A percentile compares a stretch with the other conserved stretches of the same genome.
Conservation (phyloP, 2,113 vertebrate species). For the Steatornis caripensis region DNA sequence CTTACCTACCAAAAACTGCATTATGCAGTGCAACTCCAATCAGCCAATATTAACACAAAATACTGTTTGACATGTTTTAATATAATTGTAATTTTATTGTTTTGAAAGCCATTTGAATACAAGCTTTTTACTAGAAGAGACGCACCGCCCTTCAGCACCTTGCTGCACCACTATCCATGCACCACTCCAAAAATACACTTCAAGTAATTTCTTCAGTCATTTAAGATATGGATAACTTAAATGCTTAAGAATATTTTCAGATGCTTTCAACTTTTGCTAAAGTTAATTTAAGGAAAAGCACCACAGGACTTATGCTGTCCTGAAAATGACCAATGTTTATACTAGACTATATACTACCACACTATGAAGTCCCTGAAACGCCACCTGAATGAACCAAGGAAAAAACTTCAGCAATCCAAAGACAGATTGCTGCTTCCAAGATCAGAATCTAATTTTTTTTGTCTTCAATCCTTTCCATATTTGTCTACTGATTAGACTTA, state of each 20-base stretch:
- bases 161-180: not conserved
- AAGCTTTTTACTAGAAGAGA: not conserved
- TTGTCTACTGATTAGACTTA: not conserved
- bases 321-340: not conserved
- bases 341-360: not conserved
- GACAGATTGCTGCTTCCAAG: not conserved
- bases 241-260: not conserved
- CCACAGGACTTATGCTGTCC: not conserved
- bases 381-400: not conserved
- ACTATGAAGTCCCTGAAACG: not conserved
- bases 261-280: not conserved
- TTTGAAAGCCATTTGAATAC: not conserved
- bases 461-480: not conserved
- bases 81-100: not conserved
- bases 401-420: not conserved
- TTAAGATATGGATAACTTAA: not conserved
- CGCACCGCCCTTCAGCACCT: not conserved
- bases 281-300: not conserved
- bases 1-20: not conserved
- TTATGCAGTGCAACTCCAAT: not conserved
- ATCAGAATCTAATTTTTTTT: not conserved
- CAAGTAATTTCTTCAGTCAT: not conserved
- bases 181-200: not conserved
- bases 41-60: not conserved
- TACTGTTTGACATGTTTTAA: not conserved